Conservation (phyloP, 2,888 invertebrate genomes). For the Parnassius glacialis region DNA sequence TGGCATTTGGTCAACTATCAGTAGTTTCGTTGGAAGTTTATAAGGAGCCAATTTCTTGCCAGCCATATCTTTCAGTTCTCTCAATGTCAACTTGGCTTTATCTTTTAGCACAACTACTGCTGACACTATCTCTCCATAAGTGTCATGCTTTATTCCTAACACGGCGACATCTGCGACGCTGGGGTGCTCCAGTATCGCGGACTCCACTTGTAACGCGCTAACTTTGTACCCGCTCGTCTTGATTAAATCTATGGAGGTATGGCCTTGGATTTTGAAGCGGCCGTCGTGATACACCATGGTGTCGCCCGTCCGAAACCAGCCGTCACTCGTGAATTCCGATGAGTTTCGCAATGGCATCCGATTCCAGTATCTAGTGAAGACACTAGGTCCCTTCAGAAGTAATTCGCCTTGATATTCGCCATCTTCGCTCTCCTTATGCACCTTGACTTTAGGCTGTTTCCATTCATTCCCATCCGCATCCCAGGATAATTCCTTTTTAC, state of each 20-base stretch:
- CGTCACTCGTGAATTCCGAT: slow-evolving; percentile 86
- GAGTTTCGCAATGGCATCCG: slow-evolving; percentile 70
- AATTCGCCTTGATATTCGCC: slow-evolving; percentile 57
- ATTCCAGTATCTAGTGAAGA: slow-evolving; percentile 86
- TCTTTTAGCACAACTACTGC: slow-evolving; percentile 63
- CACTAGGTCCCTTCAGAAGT: slow-evolving; percentile 57
- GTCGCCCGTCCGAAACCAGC: slow-evolving; percentile 96
- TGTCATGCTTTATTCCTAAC: slow-evolving; percentile 87
- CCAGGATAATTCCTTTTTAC: slow-evolving; percentile 37
- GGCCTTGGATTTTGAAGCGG: slow-evolving; percentile 88
- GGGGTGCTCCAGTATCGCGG: slow-evolving; percentile 87
- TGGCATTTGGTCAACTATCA: slow-evolving; percentile 85
- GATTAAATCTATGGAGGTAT: slow-evolving; percentile 91
- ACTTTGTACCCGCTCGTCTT: slow-evolving; percentile 93
- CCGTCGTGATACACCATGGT: slow-evolving; percentile 84
- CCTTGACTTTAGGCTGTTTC: slow-evolving; percentile 48
- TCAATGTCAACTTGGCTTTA: slow-evolving; percentile 56
- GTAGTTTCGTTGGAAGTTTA: slow-evolving; percentile 84
- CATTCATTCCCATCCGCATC: slow-evolving; percentile 43
- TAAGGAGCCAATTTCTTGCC: slow-evolving; percentile 85
- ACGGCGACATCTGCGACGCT: slow-evolving; percentile 89
- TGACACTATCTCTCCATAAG: slow-evolving; percentile 90
- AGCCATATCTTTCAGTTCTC: slow-evolving; percentile 82
- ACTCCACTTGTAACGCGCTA: slow-evolving; percentile 92
- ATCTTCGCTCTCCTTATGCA: slow-evolving; percentile 46